Evolutionary conservation across 1,140 invertebrate species (phyloP), one percentile per base, ranked within the genome.

Genomic region (Cyclina sinensis): DNA sequence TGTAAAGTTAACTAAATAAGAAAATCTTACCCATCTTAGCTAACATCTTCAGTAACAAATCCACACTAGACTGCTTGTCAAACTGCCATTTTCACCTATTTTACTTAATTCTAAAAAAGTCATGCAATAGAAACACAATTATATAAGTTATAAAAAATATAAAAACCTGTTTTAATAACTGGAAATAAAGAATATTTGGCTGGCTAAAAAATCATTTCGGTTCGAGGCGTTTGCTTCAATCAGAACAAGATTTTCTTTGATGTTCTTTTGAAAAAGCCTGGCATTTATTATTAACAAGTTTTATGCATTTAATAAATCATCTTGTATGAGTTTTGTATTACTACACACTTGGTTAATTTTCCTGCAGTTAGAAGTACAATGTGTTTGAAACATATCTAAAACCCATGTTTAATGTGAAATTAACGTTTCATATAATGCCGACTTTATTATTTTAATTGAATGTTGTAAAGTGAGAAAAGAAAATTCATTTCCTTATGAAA

Each of bases 381-480:
- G 32, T 27, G 32, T 70, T 27, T 70, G 65, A 70, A 4, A n/a
- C 24, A 70, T 35, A 70, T 70, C n/a, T 70, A 39, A 39, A 70
- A 70, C 65, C 21, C 37, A 21, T 37, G 65, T 37, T 70, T 70
- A 70, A 70, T 70, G 65, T 18, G 65, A 70, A 70, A 70, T 70
- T 70, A 70, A 70, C 65, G 65, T 35, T 37, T 1, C 65, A 70
- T 37, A n/a, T 18, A 37, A 70, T 37, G 65, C 35, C 32, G 32
- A 21, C 37, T 35, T 70, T 70, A 70, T 70, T 70, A 70, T 70
- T 70, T 37, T 70, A 70, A 70, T 70, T 70, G 65, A 70, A 70
- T 70, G 65, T 70, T 70, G 27, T 30, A 18, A 70, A 37, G 12
- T 27, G 37, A 70, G 24, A 62, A 4, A 62, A 27, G 27, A 24